phyloP scores from a whole-genome alignment of 1,140 invertebrate genomes.

The Drosophila cardini region DNA sequence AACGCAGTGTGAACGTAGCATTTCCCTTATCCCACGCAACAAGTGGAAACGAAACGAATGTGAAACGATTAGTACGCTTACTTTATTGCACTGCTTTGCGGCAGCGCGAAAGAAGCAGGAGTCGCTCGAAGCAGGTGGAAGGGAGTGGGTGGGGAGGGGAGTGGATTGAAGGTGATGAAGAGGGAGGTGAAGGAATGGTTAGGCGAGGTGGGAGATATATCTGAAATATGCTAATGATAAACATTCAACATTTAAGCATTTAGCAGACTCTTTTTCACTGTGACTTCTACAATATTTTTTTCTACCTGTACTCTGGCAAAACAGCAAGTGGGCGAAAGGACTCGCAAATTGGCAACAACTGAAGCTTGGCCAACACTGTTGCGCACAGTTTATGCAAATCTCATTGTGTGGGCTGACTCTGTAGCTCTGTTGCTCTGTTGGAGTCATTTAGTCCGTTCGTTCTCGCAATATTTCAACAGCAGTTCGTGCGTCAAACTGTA shows the following conservation, averaged over 20 bases:
- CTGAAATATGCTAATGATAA: constrained; percentile 65
- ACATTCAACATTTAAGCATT: constrained; percentile 42
- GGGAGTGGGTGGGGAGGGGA: background rate
- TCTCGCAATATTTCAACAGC: constrained; percentile 7
- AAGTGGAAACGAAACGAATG: constrained; percentile 52
- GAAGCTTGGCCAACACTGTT: constrained; percentile 10
- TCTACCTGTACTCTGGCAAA: background rate
- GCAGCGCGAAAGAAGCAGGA: background rate
- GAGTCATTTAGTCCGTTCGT: background rate
- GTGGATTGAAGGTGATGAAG: too few relatives aligned
- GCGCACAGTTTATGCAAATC: constrained; percentile 36
- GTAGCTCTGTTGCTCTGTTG: background rate
- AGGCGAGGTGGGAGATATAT: background rate
- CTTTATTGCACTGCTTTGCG: constrained; percentile 16
- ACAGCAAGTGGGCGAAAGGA: constrained; percentile 34
- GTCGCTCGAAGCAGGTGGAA: too few relatives aligned
- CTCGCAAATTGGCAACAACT: constrained; percentile 21
- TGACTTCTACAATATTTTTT: constrained; percentile 9
- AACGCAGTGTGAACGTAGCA: constrained; percentile 15
- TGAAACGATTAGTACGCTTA: constrained; percentile 10
- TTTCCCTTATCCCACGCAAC: constrained; percentile 7
- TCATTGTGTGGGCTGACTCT: constrained; percentile 26
- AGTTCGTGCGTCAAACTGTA: background rate
- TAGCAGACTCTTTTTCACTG: constrained; percentile 8
- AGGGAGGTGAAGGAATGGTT: too few relatives aligned